Base-by-base conservation (phyloP, 2,797 vertebrate genomes). In the Manis javanica region DNA sequence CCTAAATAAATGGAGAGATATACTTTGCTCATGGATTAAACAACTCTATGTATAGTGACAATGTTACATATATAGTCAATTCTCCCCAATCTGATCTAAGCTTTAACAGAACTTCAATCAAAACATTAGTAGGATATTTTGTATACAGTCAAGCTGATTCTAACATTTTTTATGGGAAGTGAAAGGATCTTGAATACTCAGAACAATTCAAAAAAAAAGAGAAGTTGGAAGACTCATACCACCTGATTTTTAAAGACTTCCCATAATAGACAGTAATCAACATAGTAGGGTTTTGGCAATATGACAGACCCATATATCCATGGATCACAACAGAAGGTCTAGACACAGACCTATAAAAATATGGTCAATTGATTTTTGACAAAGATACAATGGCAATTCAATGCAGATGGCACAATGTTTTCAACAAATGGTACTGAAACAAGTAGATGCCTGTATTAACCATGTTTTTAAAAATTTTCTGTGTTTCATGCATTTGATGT, bases 191-290 rank as follows among this genome's bases (percentile, higher is more conserved):
- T 61, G 95, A 95, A 95, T 57, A 86, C 46, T 77, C 63, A 78
- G 84, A 91, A 79, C 21, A 91, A 93, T 72, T 91, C 49, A 37
- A 91, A 85, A 94, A 94, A 92, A 95, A 23, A 92, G 83, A 51
- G 53, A 85, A 88, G 57, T 15, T 91, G 68, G 51, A 94, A 87
- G 19, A 71, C 10, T 82, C 57, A 85, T 2, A 49, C n/a, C 64
- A 84, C 29, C 23, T 91, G 66, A 82, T 86, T 93, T 93, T 86
- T 34, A 34, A 90, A 94, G 49, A 86, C 21, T 90, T 75, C 31
- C 18, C 74, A 71, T 87, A 71, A 95, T 87, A 34, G 68, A 93
- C 1, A 75, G 31, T 71, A 94, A 90, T 72, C 39, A 92, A 95
- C 29, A 88, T 16, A 90, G 68, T 42, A 57, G 21, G 7, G 19